Conservation (phyloP, 2,888 invertebrate genomes). For the Coenonympha glycerion region DNA sequence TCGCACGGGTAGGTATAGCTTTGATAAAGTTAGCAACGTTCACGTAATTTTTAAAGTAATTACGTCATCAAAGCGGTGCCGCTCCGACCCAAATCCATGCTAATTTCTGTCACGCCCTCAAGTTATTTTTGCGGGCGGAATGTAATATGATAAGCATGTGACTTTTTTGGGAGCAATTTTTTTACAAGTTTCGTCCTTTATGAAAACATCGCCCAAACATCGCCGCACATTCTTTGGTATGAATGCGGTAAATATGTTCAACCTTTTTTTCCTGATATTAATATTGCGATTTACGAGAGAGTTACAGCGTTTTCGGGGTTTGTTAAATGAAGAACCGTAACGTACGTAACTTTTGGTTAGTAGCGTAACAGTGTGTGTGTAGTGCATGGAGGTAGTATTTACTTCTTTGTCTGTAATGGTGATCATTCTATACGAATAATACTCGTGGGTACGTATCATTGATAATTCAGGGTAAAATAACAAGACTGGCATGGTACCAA, state of each 20-base stretch:
- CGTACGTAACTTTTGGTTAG: too few species aligned
- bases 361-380: too few species aligned
- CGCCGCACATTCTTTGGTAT: background rate
- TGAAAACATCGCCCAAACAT: background rate
- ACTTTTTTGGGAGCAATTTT: background rate
- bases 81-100: conserved; percentile 18
- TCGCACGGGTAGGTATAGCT: conserved; percentile 5
- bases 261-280: background rate
- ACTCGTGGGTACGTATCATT: too few species aligned
- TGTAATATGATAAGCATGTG: conserved; percentile 13
- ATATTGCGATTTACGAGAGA: too few species aligned
- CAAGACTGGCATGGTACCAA: too few species aligned
- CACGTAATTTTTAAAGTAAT: conserved; percentile 22
- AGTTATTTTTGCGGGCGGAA: conserved; percentile 18
- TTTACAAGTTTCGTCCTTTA: conserved; percentile 1
- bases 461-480: too few species aligned
- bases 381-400: too few species aligned
- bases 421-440: too few species aligned
- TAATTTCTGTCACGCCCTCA: conserved; percentile 21
- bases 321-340: too few species aligned
- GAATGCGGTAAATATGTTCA: background rate
- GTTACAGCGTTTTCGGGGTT: too few species aligned
- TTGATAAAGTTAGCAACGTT: conserved; percentile 16
- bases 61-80: conserved; percentile 20
- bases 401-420: too few species aligned